These are phyloP conservation scores for Harpegnathos saltator DNA, from an alignment of 1,140 invertebrate genomes.

Conservation along the genomic window DNA sequence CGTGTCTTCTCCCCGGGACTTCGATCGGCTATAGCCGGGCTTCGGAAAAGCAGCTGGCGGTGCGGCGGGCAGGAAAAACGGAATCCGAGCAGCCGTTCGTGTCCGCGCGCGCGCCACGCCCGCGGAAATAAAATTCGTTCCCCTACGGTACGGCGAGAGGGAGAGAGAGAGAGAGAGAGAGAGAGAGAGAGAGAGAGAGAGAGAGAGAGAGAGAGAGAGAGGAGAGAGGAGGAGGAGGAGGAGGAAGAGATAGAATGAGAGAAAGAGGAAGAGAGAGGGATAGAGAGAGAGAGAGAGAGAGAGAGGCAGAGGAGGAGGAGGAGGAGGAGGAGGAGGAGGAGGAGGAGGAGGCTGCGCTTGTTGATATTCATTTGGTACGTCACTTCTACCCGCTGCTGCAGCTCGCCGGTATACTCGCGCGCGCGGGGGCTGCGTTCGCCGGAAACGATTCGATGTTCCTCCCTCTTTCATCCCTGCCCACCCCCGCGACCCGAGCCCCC, in stretches of 20 bases:
- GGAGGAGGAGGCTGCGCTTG: constrained; percentile 70
- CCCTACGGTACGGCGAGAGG: constrained; percentile 23
- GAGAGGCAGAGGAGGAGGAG: neutral
- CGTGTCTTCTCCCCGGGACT: constrained; percentile 55
- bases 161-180: neutral
- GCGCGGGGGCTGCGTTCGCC: constrained; percentile 67
- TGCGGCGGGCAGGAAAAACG: constrained; percentile 58
- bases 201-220: neutral
- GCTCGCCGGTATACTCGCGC: constrained; percentile 62
- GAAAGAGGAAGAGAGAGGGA: constrained; percentile 42
- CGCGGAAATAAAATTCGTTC: constrained; percentile 74
- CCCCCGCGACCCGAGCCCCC: constrained; percentile 26
- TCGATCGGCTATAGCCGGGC: constrained; percentile 57
- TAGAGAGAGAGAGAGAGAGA: neutral
- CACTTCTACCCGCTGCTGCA: constrained; percentile 71
- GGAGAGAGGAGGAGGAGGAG: neutral
- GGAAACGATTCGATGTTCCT: constrained; percentile 73
- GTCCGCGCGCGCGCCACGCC: constrained; percentile 73
- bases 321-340: constrained; percentile 5
- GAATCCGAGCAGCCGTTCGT: constrained; percentile 62
- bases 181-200: neutral
- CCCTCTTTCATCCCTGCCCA: constrained; percentile 48
- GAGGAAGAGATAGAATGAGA: neutral
- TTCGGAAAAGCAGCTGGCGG: constrained; percentile 59
- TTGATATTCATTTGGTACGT: constrained; percentile 77